Conservation (phyloP, 23 tunicate species). For the Ascidia mentula region DNA sequence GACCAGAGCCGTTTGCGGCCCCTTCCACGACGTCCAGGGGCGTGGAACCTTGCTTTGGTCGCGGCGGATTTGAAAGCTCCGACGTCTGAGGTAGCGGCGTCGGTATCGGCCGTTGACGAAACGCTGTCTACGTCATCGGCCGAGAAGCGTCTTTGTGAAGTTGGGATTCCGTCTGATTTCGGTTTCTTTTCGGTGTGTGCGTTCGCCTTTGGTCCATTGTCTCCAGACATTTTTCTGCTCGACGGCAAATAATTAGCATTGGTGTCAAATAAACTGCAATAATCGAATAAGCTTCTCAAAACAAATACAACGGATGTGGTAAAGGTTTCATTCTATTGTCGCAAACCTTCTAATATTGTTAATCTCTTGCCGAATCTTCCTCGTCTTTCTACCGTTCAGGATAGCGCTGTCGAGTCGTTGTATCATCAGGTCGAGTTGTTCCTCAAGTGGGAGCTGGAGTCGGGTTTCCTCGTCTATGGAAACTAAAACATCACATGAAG, state of each 20-base stretch:
- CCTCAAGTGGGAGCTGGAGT: slow-evolving; percentile 33
- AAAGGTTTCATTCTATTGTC: neutral
- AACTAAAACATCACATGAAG: neutral
- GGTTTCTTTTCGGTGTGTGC: neutral
- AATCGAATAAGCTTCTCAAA: neutral
- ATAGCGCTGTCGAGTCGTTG: slow-evolving; percentile 59
- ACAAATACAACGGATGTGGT: neutral
- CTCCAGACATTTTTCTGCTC: neutral
- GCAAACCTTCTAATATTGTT: slow-evolving; percentile 50
- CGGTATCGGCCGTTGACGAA: slow-evolving; percentile 6
- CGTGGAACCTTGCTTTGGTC: neutral
- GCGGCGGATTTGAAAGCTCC: neutral
- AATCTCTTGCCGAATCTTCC: slow-evolving; percentile 56
- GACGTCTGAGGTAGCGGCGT: neutral
- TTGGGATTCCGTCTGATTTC: neutral
- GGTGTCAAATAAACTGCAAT: neutral
- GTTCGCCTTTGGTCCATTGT: neutral
- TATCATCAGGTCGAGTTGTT: slow-evolving; percentile 57
- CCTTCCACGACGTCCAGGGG: neutral
- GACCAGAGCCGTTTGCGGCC: slow-evolving; percentile 52
- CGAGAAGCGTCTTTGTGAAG: slow-evolving; percentile 10
- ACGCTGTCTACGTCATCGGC: slow-evolving; percentile 18
- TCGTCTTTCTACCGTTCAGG: slow-evolving; percentile 48
- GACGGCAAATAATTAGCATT: neutral
- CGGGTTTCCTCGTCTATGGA: slow-evolving; percentile 40